These are phyloP conservation scores for Acanthiza pusilla DNA, from an alignment of 2,797 vertebrate genomes.

Conservation along the genomic window DNA sequence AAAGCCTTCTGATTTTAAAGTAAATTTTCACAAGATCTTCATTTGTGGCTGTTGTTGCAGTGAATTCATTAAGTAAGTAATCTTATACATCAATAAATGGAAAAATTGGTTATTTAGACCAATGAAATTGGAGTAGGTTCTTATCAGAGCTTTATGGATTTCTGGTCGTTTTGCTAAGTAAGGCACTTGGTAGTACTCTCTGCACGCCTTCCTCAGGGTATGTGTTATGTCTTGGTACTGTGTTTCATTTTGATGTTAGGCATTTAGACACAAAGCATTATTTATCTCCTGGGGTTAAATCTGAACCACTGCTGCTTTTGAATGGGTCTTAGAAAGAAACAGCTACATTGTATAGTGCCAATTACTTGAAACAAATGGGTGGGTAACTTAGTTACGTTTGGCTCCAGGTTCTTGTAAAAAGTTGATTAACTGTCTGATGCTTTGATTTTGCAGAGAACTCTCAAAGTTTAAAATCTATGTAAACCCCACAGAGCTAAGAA, in stretches of 20 bases:
- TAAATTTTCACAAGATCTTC: not conserved
- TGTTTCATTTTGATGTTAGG: not conserved
- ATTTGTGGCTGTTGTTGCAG: not conserved
- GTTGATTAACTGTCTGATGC: constrained; percentile 3
- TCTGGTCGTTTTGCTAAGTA: not conserved
- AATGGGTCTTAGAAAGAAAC: not conserved
- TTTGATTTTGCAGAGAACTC: constrained; percentile 82
- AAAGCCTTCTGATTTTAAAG: not conserved
- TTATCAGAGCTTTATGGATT: not conserved
- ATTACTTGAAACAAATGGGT: not conserved
- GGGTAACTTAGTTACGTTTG: not conserved
- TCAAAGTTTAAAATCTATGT: constrained; percentile 88
- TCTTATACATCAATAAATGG: not conserved
- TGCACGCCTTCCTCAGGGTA: not conserved
- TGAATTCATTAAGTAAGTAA: not conserved
- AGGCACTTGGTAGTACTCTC: not conserved
- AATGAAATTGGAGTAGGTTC: not conserved
- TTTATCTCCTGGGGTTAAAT: not conserved
- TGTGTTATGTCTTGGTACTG: not conserved
- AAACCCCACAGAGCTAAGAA: constrained; percentile 88
- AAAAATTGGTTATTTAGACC: not conserved
- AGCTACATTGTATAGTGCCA: not conserved
- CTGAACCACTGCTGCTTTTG: not conserved
- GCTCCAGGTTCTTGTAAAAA: not conserved
- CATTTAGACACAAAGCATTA: not conserved